Base-by-base conservation (phyloP, 2,113 vertebrate species). In the Eubucco bourcierii region DNA sequence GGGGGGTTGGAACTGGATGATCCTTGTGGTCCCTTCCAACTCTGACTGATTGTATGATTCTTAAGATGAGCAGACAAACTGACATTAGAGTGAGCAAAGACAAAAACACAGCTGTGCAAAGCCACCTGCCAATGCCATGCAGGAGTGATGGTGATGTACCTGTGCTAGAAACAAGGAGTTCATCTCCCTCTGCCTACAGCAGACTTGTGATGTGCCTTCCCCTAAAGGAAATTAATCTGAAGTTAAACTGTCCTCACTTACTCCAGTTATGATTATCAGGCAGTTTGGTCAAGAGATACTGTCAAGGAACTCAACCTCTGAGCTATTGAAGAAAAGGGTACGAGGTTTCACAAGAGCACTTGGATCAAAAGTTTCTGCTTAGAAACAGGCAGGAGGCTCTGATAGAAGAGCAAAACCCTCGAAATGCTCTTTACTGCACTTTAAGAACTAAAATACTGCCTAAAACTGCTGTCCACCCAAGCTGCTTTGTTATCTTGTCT, bases 361-460 rank as follows among this genome's bases (percentile, higher is more conserved):
- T 50, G 68, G 20, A 60, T 84, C 27, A n/a, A 33, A n/a, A 33
- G 19, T 81, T 90, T 80, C 85, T 64, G 25, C 70, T 85, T 44
- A 55, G 64, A 93, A 95, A 93, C 14, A 77, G 56, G 83, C 91
- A 87, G 64, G 52, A 31, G n/a, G 56, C 78, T 91, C 93, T 95
- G 60, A 60, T 64, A 65, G 85, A 63, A 91, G 61, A 73, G 23
- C 58, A 77, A 86, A 93, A 64, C 47, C 74, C 6, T 53, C 20
- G 12, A 75, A 87, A 65, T 21, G 29, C 31, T 84, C 41, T 61
- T 37, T 61, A n/a, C 18, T 27, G 9, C 31, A 25, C 55, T 68
- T 80, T 4, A 55, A 28, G 84, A 90, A 31, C 53, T 21, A 28
- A 73, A 79, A 28, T 31, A 31, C 16, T 28, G 12, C 16, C 29